Percentiles rank a stretch among this genome's conserved stretches.
These are phyloP conservation scores for Myathropa florea DNA, from an alignment of 2,888 invertebrate species.

Conservation along the genomic window DNA sequence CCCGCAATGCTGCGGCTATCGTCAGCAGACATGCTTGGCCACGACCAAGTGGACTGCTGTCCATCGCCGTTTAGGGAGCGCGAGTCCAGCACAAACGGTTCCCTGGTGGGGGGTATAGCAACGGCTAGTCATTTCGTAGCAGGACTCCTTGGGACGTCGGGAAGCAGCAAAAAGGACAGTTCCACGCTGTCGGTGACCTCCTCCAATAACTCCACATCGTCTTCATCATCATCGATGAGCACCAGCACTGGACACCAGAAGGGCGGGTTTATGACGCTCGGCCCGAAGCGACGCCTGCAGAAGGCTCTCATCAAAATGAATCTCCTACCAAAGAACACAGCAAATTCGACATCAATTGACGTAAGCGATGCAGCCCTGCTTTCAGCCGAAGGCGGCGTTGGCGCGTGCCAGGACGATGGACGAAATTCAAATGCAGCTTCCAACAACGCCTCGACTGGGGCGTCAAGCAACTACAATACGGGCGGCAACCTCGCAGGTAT, in stretches of 20 bases:
- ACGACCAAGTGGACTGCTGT: constrained; percentile 79
- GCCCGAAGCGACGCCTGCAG: constrained; percentile 91
- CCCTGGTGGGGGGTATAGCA: constrained; percentile 52
- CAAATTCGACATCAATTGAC: constrained; percentile 75
- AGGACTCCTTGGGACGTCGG: constrained; percentile 48
- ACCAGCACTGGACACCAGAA: constrained; percentile 79
- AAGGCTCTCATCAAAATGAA: constrained; percentile 95
- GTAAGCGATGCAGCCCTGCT: constrained; percentile 75
- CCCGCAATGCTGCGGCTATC: constrained; percentile 83
- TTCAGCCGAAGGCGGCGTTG: constrained; percentile 48
- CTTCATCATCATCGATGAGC: constrained; percentile 82
- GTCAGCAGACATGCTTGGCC: constrained; percentile 85
- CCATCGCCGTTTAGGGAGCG: constrained; percentile 81
- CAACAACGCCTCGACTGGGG: constrained; percentile 45
- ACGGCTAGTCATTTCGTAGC: constrained; percentile 70
- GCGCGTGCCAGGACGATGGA: constrained; percentile 72
- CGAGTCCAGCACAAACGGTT: constrained; percentile 68
- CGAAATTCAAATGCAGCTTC: constrained; percentile 29
- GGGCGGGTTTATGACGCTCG: constrained; percentile 92
- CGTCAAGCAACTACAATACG: constrained; percentile 80
- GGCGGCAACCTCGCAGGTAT: constrained; percentile 84
- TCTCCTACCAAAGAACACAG: constrained; percentile 81
- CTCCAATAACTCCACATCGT: constrained; percentile 78
- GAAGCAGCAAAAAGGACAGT: constrained; percentile 59
- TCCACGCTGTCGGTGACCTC: constrained; percentile 52